Evolutionary conservation across 2,888 invertebrate genomes (phyloP).

Genomic region (Lasioglossum zephyrum): DNA sequence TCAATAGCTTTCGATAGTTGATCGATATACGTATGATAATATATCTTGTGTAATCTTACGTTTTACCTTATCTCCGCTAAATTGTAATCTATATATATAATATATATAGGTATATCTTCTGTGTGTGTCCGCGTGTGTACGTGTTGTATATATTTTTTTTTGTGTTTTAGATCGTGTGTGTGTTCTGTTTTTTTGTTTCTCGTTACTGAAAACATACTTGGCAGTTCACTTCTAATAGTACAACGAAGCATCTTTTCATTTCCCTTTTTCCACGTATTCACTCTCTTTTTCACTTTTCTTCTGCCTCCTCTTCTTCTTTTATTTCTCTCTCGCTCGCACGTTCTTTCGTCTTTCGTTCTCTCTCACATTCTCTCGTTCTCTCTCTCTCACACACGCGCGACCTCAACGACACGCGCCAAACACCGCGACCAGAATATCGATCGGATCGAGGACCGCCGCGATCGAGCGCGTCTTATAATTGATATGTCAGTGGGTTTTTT

Average conservation of each 20-base stretch:
- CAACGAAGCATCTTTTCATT: slow-evolving; percentile 81
- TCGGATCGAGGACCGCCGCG: slow-evolving; percentile 49
- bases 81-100: slow-evolving; percentile 70
- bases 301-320: slow-evolving; percentile 17
- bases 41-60: slow-evolving; percentile 72
- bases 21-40: slow-evolving; percentile 78
- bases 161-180: neutral
- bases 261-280: slow-evolving; percentile 57
- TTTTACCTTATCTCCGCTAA: slow-evolving; percentile 75
- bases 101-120: slow-evolving; percentile 71
- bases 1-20: slow-evolving; percentile 80
- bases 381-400: slow-evolving; percentile 31
- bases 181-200: slow-evolving; percentile 54
- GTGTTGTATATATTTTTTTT: neutral
- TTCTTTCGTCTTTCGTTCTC: slow-evolving; percentile 26
- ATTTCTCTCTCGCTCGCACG: slow-evolving; percentile 38
- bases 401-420: slow-evolving; percentile 47
- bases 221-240: slow-evolving; percentile 84
- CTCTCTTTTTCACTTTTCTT: slow-evolving; percentile 20
- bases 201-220: slow-evolving; percentile 83
- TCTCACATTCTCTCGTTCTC: slow-evolving; percentile 39
- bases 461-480: slow-evolving; percentile 67
- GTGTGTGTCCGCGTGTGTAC: slow-evolving; percentile 27
- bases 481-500: slow-evolving; percentile 72
- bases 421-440: slow-evolving; percentile 26